These are phyloP conservation scores for Limonius californicus DNA, from an alignment of 1,140 invertebrate species.

Conservation along the genomic window DNA sequence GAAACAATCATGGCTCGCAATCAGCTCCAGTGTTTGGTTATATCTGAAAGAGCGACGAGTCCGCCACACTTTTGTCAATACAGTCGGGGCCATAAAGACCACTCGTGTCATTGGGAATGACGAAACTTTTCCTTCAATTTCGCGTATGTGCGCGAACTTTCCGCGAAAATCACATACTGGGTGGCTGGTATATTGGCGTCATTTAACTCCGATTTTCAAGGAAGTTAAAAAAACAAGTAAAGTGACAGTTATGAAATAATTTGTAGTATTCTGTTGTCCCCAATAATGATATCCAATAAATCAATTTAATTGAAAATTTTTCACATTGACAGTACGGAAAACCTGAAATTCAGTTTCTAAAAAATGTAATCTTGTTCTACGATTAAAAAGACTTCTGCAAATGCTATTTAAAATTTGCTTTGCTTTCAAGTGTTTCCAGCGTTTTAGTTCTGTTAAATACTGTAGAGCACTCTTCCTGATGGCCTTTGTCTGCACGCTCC, in stretches of 20 bases:
- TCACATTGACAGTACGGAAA: too few species aligned
- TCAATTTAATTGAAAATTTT: too few species aligned
- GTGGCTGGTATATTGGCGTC: neutral
- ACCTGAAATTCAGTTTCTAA: too few species aligned
- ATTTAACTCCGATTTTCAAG: neutral
- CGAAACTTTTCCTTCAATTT: conserved; percentile 37
- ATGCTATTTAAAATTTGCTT: too few species aligned
- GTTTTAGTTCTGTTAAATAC: neutral
- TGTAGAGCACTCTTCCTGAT: neutral
- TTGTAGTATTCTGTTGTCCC: too few species aligned
- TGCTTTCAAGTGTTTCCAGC: too few species aligned
- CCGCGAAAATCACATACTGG: conserved; percentile 19
- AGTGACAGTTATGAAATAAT: too few species aligned
- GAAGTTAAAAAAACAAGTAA: neutral
- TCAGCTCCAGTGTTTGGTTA: conserved; percentile 34
- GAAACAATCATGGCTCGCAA: conserved; percentile 32
- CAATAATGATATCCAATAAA: too few species aligned
- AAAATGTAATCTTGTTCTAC: too few species aligned
- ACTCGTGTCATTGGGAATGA: conserved; percentile 40
- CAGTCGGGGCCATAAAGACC: conserved; percentile 35
- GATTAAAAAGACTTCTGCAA: too few species aligned
- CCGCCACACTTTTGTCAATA: conserved; percentile 37
- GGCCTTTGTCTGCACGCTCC: neutral
- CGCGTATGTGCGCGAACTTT: conserved; percentile 28
- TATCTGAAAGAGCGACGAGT: conserved; percentile 22